Conservation (phyloP, 2,797 vertebrate genomes). For the Natrix natrix region DNA sequence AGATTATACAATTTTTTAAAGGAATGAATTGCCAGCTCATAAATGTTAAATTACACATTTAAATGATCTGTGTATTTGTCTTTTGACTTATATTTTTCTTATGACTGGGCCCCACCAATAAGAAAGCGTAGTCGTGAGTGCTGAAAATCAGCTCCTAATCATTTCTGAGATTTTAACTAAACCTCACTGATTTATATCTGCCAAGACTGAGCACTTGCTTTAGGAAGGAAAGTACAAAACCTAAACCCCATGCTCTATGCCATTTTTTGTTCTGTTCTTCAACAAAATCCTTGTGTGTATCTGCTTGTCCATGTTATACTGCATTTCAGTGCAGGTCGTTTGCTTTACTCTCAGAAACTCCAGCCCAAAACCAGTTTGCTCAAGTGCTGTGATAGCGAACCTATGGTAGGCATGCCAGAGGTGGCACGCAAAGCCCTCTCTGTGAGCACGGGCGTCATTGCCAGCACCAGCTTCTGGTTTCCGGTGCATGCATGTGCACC, state of each 20-base stretch:
- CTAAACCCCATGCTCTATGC: not conserved
- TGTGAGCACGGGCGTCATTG: too few relatives aligned
- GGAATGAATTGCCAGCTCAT: not conserved
- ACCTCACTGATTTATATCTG: not conserved
- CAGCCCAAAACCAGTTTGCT: not conserved
- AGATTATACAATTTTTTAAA: not conserved
- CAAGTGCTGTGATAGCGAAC: too few relatives aligned
- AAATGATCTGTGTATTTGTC: not conserved
- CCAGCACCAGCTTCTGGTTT: too few relatives aligned
- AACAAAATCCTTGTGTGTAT: not conserved
- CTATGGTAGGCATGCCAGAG: too few relatives aligned
- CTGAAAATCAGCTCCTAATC: too few relatives aligned
- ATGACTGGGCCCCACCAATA: not conserved
- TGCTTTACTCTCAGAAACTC: not conserved
- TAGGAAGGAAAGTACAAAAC: not conserved
- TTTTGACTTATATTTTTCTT: not conserved
- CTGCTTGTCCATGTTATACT: not conserved
- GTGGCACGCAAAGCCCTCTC: too few relatives aligned
- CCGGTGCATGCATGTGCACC: too few relatives aligned
- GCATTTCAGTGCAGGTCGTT: not conserved
- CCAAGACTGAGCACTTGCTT: not conserved
- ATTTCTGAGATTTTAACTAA: not conserved
- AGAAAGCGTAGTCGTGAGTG: not conserved
- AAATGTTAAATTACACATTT: not conserved
- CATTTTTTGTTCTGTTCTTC: not conserved